Evolutionary conservation across 2,888 invertebrate species (phyloP), one percentile per base, ranked within the genome.

Genomic region (Ethmia dodecea): DNA sequence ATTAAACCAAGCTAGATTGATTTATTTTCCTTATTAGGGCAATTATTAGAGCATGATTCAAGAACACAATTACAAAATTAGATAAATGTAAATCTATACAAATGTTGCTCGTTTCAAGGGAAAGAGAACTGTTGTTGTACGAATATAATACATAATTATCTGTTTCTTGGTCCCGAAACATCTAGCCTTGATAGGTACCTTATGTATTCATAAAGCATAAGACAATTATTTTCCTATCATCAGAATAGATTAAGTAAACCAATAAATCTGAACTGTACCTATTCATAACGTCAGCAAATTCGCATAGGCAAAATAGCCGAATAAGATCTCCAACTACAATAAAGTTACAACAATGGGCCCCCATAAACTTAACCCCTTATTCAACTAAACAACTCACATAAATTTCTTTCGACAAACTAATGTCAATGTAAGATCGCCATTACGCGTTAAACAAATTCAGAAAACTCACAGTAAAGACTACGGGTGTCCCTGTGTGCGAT

Each of bases 361-460:
- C 61, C 69, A 67, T 75, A 81, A 78, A 79, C 69, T 81, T 75
- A 80, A 81, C 80, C 77, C 83, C 80, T 78, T 81, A 77, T 78
- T 76, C 79, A 77, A 81, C 76, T 76, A 71, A 77, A 81, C 72
- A 81, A 84, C 68, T 81, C 79, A 57, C 84, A 86, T 86, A 84
- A 84, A 84, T 84, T 77, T 75, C 73, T 72, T 81, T 78, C 76
- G 83, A 78, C 81, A 80, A 81, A 86, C 84, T 84, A 83, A 84
- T 84, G 84, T 79, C 83, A 83, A 80, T 80, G 77, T 84, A 81
- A 78, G 78, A 79, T 80, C 77, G 79, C 79, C 75, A 80, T 84
- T 83, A 73, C 67, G 63, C 65, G 68, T 70, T 75, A 80, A 80
- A 84, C 81, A 84, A 84, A 84, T 84, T 83, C 80, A 69, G 54